Evolutionary conservation across 2,113 vertebrate species (phyloP), one percentile per base, ranked within the genome.

Genomic region (Axis porcinus): DNA sequence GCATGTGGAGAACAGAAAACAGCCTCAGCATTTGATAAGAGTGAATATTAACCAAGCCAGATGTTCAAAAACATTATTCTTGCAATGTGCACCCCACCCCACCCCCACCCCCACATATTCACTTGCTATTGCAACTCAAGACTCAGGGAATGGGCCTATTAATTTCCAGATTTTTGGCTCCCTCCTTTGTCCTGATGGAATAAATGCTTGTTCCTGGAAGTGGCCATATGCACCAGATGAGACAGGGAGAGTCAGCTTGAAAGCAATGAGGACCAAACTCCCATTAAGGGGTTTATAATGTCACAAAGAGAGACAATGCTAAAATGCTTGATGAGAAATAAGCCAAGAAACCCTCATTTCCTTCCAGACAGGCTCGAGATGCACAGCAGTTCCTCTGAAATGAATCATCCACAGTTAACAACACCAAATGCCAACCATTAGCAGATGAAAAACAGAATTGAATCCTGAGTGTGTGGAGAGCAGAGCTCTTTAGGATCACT

Each of bases 331-430:
- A 85, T 90, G 92, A 97, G 96, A 94, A 97, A 78, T 92, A 89
- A 97, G 91, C 84, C 94, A 93, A 98, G 97, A 97, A 97, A 55
- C 60, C 60, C 88, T 92, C 94, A 86, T 96, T 97, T 97, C 94
- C 97, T 97, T 94, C 94, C 93, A 97, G 67, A 86, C 67, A 91
- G 91, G 70, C 94, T 85, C 74, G 62, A 82, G 90, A 85, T 78
- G 81, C 88, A 40, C 91, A 86, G 94, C 58, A 93, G 95, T 97
- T 86, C 94, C 95, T 96, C 91, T 97, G 91, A 97, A 94, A 88
- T 94, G 95, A 97, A 84, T 97, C 95, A 88, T 83, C 45, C 50
- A 33, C 2, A 25, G 94, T 89, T 88, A 97, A 90, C 86, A 94
- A 8, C 89, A 96, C 93, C 82, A 94, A 97, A 91, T 91, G 95